Base-by-base conservation (phyloP, 2,797 vertebrate genomes). In the Propithecus perrieri region DNA sequence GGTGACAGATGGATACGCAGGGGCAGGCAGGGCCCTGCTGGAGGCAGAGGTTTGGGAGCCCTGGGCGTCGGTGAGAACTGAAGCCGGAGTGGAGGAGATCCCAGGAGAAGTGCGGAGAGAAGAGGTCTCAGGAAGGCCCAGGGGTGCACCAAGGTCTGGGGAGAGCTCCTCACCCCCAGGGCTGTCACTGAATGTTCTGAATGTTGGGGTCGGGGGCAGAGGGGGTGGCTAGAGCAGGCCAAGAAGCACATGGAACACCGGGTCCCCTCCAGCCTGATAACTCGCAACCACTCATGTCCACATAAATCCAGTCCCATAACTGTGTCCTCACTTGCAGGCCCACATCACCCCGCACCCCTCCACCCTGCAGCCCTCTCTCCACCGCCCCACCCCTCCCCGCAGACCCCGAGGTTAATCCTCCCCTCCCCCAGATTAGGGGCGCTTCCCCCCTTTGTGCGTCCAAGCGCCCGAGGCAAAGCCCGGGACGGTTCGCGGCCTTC, bases 401-500 rank as follows among this genome's bases (percentile, higher is more conserved):
- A 94, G 96, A 96, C 94, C 95, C 72, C 92, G 92, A 97, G 74
- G 93, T 98, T 99, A 98, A 98, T 98, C 98, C 96, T 67, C 85
- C n/a, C 86, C 93, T 46, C 83, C 96, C 91, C 94, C 97, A 98
- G 98, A 98, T 98, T 98, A 98, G 97, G 97, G 84, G 96, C 93
- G 92, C 97, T 63, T 94, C 95, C 97, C 95, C 8, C 2, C 95
- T 96, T 98, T 96, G 97, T 94, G 97, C 92, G 10, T 95, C 97
- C 96, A 0, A 98, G 98, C 96, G 98, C 99, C 97, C 28, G 89
- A 96, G 98, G 98, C 98, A 98, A 98, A 98, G 97, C 96, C 97
- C 97, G 94, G 98, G 98, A 98, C 97, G 95, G 43, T 98, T 98
- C 98, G 94, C 92, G 98, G 98, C 97, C 97, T 96, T 98, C 95